These are phyloP conservation scores for Parauchenoglanis ngamensis DNA, from an alignment of 2,797 vertebrate genomes.

Conservation along the genomic window DNA sequence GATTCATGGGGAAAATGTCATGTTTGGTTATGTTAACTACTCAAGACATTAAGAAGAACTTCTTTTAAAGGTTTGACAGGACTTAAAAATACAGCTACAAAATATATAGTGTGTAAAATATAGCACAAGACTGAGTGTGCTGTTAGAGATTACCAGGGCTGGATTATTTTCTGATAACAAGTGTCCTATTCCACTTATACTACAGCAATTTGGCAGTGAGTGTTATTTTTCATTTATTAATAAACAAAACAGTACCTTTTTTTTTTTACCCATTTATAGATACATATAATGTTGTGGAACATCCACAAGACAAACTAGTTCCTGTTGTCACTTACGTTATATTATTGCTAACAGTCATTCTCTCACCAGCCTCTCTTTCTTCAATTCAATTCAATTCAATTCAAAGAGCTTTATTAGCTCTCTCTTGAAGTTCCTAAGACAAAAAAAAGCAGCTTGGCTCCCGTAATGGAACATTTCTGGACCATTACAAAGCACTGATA, in stretches of 20 bases:
- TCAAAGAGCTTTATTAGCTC: too few species aligned
- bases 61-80: too few species aligned
- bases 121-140: not conserved
- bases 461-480: too few species aligned
- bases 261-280: not conserved
- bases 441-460: too few species aligned
- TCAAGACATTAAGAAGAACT: not conserved
- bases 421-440: too few species aligned
- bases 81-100: not conserved
- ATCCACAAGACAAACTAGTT: too few species aligned
- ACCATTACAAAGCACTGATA: too few species aligned
- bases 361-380: too few species aligned
- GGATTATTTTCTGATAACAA: not conserved
- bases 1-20: not conserved
- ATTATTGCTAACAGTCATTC: too few species aligned
- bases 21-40: not conserved
- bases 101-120: not conserved
- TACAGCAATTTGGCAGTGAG: not conserved
- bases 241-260: not conserved
- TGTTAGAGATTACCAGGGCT: not conserved
- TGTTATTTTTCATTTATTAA: not conserved
- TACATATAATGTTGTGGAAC: too few species aligned
- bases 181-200: not conserved
- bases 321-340: too few species aligned
- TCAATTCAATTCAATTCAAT: too few species aligned